Conservation (phyloP, 2,888 invertebrate species). For the Scrobipalpa costella region DNA sequence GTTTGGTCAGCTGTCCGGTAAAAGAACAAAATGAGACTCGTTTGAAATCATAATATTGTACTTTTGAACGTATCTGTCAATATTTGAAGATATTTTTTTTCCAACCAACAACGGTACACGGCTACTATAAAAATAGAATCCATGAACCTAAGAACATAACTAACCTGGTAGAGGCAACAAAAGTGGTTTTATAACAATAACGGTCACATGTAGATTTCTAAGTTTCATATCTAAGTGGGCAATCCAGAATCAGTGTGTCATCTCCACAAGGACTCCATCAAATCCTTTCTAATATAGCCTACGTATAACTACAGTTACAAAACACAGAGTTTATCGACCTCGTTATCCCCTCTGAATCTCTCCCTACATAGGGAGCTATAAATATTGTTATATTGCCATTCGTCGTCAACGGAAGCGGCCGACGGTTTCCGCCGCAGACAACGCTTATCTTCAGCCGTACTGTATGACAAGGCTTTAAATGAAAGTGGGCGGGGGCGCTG, state of each 20-base stretch:
- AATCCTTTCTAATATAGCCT: slow-evolving; percentile 8
- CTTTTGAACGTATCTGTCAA: slow-evolving; percentile 21
- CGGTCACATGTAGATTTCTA: background rate
- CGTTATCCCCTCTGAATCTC: slow-evolving; percentile 2
- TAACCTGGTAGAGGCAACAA: no score
- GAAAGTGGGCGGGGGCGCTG: no score
- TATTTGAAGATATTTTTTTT: slow-evolving; percentile 18
- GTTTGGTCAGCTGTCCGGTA: slow-evolving; percentile 54
- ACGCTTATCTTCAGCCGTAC: slow-evolving; percentile 35
- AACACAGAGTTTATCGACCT: slow-evolving; percentile 14
- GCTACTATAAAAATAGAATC: background rate
- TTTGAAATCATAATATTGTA: slow-evolving; percentile 21
- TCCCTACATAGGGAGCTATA: slow-evolving; percentile 22
- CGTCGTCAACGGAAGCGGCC: slow-evolving; percentile 46
- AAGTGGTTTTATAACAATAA: no score
- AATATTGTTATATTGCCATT: slow-evolving; percentile 23
- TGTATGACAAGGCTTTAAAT: no score
- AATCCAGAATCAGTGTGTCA: background rate
- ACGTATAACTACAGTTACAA: slow-evolving; percentile 7
- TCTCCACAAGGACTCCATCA: background rate
- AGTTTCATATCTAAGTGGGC: background rate
- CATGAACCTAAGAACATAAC: background rate
- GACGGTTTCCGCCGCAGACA: slow-evolving; percentile 39
- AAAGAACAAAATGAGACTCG: slow-evolving; percentile 17
- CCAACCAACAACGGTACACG: background rate